Conservation (phyloP, 2,113 vertebrate species). For the Tachysurus vachellii region DNA sequence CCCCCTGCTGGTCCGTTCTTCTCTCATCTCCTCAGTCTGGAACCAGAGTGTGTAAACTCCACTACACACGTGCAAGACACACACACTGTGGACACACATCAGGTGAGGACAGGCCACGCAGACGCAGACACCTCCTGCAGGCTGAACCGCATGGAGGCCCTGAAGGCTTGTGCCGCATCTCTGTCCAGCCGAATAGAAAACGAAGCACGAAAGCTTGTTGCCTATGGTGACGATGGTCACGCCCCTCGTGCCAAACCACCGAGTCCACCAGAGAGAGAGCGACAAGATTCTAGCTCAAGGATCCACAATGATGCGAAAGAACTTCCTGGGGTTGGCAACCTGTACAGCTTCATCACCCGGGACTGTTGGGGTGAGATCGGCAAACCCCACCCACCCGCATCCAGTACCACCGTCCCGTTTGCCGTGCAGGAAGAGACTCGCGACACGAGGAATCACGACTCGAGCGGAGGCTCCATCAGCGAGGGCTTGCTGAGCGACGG, state of each 20-base stretch:
- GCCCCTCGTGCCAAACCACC: constrained; percentile 68
- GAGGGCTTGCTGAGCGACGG: constrained; percentile 88
- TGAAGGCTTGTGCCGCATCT: constrained; percentile 92
- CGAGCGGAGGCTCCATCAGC: constrained; percentile 86
- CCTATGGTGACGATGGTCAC: constrained; percentile 71
- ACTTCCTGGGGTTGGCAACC: constrained; percentile 81
- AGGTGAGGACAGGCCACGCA: constrained; percentile 81
- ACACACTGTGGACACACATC: constrained; percentile 63
- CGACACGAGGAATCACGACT: constrained; percentile 77
- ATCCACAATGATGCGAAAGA: constrained; percentile 75
- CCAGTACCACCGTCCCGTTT: constrained; percentile 51
- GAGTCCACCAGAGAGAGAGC: constrained; percentile 80
- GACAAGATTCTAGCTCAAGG: constrained; percentile 68
- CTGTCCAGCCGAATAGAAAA: constrained; percentile 89
- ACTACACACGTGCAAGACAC: constrained; percentile 45
- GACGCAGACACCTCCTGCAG: constrained; percentile 64
- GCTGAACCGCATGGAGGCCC: constrained; percentile 79
- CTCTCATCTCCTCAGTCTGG: constrained; percentile 78
- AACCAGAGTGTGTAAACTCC: constrained; percentile 66
- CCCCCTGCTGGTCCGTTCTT: constrained; percentile 72
- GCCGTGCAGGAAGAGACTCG: constrained; percentile 61
- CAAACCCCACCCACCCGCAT: constrained; percentile 62
- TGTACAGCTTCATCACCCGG: constrained; percentile 77
- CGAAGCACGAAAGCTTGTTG: constrained; percentile 87
- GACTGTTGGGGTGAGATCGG: constrained; percentile 70